Conservation (phyloP, 2,113 vertebrate genomes). For the Thinocorus orbignyianus region DNA sequence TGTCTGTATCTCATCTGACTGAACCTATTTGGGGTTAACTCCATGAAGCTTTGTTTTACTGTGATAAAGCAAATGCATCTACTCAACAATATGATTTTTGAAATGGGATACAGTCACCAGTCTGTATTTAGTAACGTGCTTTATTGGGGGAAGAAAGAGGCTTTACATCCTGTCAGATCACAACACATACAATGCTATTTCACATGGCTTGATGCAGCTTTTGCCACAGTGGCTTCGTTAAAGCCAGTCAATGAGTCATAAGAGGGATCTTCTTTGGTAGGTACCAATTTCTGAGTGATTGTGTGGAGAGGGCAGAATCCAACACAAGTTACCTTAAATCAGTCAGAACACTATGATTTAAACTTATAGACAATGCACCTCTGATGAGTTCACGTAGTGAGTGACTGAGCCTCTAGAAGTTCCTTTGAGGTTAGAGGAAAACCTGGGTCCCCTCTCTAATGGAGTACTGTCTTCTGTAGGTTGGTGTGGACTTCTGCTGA, state of each 20-base stretch:
- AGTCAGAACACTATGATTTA: not conserved
- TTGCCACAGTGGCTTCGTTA: not conserved
- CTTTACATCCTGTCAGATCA: not conserved
- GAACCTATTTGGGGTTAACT: not conserved
- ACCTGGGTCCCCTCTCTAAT: accelerated
- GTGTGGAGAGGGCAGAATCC: not conserved
- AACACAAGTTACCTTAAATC: not conserved
- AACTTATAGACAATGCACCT: accelerated
- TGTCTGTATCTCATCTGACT: not conserved
- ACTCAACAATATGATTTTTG: not conserved
- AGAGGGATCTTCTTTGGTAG: not conserved
- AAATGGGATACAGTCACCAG: not conserved
- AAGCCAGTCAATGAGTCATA: not conserved
- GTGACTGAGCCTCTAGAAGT: not conserved
- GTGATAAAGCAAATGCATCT: not conserved
- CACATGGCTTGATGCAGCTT: not conserved
- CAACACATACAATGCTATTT: not conserved
- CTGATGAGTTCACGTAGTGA: not conserved
- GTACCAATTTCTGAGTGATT: not conserved
- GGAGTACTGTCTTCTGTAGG: not conserved
- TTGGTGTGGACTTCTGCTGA: not conserved
- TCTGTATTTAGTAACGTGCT: not conserved
- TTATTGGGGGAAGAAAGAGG: not conserved
- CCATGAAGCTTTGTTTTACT: not conserved
- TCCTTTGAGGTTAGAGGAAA: not conserved